Evolutionary conservation across 2,113 vertebrate genomes (phyloP).

Genomic region (Nestor notabilis): DNA sequence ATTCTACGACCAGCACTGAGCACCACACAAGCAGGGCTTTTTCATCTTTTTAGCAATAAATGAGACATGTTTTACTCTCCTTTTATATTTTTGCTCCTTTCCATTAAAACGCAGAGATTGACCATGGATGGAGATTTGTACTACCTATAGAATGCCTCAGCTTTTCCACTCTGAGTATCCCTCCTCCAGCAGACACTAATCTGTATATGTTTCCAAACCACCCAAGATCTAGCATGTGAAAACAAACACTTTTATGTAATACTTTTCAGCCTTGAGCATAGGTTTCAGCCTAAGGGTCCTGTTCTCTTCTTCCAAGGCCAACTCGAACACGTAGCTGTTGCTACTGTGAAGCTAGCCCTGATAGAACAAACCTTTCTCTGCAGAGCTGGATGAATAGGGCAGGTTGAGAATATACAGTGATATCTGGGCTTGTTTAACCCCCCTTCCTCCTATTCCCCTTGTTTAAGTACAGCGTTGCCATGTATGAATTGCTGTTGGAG

Average conservation of each 20-base stretch:
- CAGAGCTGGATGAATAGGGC: background rate
- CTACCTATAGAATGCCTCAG: background rate
- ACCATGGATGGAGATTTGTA: background rate
- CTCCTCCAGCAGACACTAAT: background rate
- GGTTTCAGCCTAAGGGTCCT: background rate
- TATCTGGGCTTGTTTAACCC: background rate
- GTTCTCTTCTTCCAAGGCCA: background rate
- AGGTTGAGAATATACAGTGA: background rate
- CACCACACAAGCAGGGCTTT: background rate
- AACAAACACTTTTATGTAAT: background rate
- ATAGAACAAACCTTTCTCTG: background rate
- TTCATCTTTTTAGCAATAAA: background rate
- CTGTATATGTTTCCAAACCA: background rate
- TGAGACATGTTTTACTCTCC: background rate
- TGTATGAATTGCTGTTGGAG: background rate
- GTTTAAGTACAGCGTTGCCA: background rate
- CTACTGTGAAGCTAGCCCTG: background rate
- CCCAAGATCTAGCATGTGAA: background rate
- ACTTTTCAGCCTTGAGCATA: background rate
- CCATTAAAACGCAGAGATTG: background rate
- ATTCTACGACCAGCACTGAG: background rate
- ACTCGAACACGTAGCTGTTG: background rate
- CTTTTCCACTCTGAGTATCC: background rate
- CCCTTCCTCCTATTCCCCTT: background rate
- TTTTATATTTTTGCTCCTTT: background rate